Evolutionary conservation across 2,113 vertebrate genomes (phyloP).

Genomic region (Tauraco erythrolophus): DNA sequence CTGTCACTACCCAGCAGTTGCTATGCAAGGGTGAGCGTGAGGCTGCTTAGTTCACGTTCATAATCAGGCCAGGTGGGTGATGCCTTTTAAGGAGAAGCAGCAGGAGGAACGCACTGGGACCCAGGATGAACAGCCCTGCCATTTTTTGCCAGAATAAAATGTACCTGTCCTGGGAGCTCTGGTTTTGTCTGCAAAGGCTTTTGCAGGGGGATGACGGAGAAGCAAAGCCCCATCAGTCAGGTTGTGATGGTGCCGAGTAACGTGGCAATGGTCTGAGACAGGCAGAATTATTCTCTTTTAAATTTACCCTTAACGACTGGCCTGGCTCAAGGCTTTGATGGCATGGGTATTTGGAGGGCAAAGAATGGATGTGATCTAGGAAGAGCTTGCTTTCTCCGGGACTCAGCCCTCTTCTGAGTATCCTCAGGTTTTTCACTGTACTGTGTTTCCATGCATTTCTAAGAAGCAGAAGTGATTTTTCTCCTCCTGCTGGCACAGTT

Average conservation of each 20-base stretch:
- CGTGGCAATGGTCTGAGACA: neutral
- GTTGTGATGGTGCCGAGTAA: neutral
- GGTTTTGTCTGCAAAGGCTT: neutral
- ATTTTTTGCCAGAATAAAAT: neutral
- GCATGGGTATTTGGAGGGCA: neutral
- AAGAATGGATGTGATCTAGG: neutral
- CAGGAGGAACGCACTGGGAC: neutral
- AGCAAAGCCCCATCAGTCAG: neutral
- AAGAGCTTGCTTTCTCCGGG: neutral
- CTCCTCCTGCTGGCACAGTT: neutral
- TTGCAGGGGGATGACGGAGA: neutral
- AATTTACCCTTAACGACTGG: neutral
- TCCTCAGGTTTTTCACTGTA: neutral
- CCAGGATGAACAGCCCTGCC: neutral
- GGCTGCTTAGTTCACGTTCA: neutral
- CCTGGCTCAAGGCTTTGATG: neutral
- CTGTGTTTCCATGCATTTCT: neutral
- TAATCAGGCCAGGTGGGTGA: conserved; percentile 62
- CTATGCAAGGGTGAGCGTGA: conserved; percentile 24
- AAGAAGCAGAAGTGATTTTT: neutral
- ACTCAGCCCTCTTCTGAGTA: neutral
- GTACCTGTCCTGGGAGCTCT: neutral
- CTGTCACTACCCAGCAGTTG: conserved; percentile 73
- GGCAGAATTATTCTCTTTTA: neutral
- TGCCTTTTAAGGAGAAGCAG: conserved; percentile 65